phyloP scores from a whole-genome alignment of 2,113 vertebrate species.

The Hyla sarda region DNA sequence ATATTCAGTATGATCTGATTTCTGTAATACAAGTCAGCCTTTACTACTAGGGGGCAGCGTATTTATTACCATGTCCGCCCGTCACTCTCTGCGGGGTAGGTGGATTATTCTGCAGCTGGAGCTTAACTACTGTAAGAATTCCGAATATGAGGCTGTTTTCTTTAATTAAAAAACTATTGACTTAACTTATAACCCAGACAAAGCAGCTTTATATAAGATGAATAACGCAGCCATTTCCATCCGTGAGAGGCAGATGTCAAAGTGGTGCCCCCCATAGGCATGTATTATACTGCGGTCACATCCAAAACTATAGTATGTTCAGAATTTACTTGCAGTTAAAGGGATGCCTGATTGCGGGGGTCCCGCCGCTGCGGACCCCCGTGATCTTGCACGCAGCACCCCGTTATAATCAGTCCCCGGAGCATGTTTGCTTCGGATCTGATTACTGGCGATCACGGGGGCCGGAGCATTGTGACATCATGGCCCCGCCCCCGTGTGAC shows the following conservation, averaged over 20 bases:
- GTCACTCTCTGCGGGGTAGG: conserved; percentile 1
- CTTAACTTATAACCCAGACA: background rate
- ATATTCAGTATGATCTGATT: too few relatives aligned
- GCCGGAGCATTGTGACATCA: too few relatives aligned
- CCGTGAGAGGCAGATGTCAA: too few relatives aligned
- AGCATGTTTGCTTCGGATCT: too few relatives aligned
- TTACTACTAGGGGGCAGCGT: background rate
- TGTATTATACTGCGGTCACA: background rate
- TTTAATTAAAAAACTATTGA: conserved; percentile 4
- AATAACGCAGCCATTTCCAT: background rate
- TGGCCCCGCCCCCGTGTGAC: too few relatives aligned
- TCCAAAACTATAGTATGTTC: background rate
- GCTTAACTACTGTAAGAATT: conserved; percentile 8
- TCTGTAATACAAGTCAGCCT: too few relatives aligned
- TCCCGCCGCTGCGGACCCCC: too few relatives aligned
- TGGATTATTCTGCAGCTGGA: background rate
- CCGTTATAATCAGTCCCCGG: too few relatives aligned
- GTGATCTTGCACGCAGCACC: too few relatives aligned
- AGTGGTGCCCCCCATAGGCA: background rate
- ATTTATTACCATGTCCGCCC: background rate
- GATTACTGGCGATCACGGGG: too few relatives aligned
- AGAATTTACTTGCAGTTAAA: too few relatives aligned
- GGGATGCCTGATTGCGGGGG: too few relatives aligned
- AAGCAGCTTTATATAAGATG: background rate
- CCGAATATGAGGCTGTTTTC: background rate